Conservation (phyloP, 2,113 vertebrate species). For the Myodes glareolus region DNA sequence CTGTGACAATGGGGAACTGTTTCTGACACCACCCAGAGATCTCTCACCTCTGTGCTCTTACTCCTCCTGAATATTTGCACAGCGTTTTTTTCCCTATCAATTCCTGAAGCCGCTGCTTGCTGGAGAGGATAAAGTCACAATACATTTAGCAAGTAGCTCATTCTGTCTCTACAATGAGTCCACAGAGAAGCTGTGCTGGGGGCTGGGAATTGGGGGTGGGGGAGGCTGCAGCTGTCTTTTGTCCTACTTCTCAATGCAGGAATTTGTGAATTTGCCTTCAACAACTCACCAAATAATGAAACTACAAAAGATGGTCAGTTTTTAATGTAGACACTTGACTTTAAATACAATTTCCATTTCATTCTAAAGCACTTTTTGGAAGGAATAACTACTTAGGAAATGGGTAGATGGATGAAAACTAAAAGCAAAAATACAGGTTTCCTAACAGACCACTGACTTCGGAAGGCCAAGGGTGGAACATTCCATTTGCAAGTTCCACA, state of each 20-base stretch:
- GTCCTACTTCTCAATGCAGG: constrained; percentile 9
- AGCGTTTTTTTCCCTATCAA: background rate
- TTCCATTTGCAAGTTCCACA: background rate
- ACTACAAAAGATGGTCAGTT: constrained; percentile 21
- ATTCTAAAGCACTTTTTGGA: background rate
- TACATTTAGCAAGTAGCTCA: background rate
- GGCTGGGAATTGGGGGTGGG: no score
- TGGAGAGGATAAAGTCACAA: background rate
- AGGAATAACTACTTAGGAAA: constrained; percentile 26
- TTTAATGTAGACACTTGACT: constrained; percentile 35
- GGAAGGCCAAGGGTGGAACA: background rate
- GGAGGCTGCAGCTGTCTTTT: background rate
- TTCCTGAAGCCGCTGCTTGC: background rate
- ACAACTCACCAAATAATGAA: background rate
- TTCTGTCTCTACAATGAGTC: background rate
- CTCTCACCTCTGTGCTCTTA: background rate
- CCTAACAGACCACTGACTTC: background rate
- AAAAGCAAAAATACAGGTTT: background rate
- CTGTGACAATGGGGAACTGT: constrained; percentile 26
- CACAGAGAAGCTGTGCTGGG: background rate
- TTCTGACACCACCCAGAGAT: constrained; percentile 22
- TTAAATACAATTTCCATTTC: constrained; percentile 46
- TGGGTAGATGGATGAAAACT: background rate
- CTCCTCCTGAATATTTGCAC: constrained; percentile 40
- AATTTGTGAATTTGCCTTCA: constrained; percentile 3